Evolutionary conservation across 2,888 invertebrate genomes (phyloP).

Genomic region (Microctonus brassicae): DNA sequence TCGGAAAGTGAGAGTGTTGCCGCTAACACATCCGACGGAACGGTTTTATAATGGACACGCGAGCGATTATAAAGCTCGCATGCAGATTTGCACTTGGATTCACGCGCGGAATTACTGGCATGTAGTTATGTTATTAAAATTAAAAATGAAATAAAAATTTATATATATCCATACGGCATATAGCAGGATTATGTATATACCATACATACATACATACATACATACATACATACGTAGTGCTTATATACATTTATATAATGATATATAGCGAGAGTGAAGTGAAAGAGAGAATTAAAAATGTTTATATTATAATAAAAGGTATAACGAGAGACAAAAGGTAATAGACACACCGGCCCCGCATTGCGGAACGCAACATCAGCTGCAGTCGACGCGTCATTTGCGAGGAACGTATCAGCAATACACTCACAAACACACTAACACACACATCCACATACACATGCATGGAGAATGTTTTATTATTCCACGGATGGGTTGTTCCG

Average conservation of each 20-base stretch:
- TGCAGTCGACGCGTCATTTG: constrained; percentile 65
- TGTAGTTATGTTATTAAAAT: constrained; percentile 43
- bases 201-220: neutral
- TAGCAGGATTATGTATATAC: no score
- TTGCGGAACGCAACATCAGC: constrained; percentile 65
- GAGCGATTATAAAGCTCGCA: constrained; percentile 46
- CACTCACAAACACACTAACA: constrained; percentile 41
- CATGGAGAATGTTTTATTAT: constrained; percentile 37
- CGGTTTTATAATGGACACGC: constrained; percentile 46
- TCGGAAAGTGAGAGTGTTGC: constrained; percentile 30
- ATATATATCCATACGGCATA: no score
- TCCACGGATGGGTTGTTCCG: constrained; percentile 53
- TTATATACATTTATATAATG: neutral
- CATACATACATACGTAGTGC: neutral
- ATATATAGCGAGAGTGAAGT: neutral
- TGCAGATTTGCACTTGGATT: constrained; percentile 49
- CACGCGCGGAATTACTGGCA: constrained; percentile 37
- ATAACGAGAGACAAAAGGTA: constrained; percentile 31
- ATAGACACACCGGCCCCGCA: constrained; percentile 55
- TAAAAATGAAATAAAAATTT: constrained; percentile 29
- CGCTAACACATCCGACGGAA: constrained; percentile 29
- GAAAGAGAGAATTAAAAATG: constrained; percentile 13
- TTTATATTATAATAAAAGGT: constrained; percentile 6
- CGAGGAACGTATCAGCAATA: constrained; percentile 64
- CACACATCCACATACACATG: neutral